Evolutionary conservation across 2,888 invertebrate species (phyloP), one percentile per base, ranked within the genome.

Genomic region (Andricus quercusramuli): DNA sequence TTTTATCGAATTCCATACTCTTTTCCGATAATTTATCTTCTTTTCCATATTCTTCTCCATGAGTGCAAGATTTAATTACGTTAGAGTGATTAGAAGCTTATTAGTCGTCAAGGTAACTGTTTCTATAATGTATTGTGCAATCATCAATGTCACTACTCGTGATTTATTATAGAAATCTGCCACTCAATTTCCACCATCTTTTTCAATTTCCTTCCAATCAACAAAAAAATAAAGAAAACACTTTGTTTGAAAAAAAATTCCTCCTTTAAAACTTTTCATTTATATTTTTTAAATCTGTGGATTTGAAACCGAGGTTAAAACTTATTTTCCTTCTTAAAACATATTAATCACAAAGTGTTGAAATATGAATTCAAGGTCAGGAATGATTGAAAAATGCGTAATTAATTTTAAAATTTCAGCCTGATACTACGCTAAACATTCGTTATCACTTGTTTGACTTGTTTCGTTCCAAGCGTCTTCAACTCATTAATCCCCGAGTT

Each of bases 1-100:
- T 82, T 37, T 37, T 1, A 93, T 90, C 20, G 93, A 91, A 80
- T 91, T 91, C 93, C 93, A 93, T 82, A 93, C 92, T 80, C 89
- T 37, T 37, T 37, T 91, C 78, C 90, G 90, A 83, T 92, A 93
- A 76, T 91, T 92, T 93, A 93, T 93, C 78, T 32, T 83, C 51
- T 20, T 29, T 66, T 32, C 68, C 78, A 79, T 76, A 32, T 32
- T 83, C 51, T 20, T 29, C 66, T 41, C 68, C 80, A 79, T 74
- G 44, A 44, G 65, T 47, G 47, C 37, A 47, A 79, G 37, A 64
- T 68, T 59, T 66, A 79, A 80, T 80, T 77, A 74, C 41, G 9
- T 79, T 41, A 74, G 68, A 68, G 79, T 79, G 70, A 80, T 79
- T 74, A 70, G 68, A 78, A 79, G 78, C 79, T 80, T 83, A 84